Base-by-base conservation (phyloP, 2,888 invertebrate genomes). In the Tenthredo scrophulariae region DNA sequence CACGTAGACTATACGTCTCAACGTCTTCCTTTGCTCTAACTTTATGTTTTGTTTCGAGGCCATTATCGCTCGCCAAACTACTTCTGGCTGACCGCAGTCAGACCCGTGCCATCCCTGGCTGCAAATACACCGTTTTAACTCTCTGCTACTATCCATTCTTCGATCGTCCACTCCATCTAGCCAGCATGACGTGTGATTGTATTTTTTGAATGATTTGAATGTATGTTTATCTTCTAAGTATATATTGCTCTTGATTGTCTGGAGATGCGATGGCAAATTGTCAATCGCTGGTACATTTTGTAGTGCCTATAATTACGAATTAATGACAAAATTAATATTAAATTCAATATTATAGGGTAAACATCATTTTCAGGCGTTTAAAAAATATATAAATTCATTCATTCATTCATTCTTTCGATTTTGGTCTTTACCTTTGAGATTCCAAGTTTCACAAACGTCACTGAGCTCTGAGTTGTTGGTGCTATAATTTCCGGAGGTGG, bases 61-160 rank as follows among this genome's bases (percentile, higher is more conserved):
- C 92, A 96, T 94, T 86, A 96, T 93, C 0, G 96, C 95, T 70
- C 96, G 94, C 96, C 96, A 96, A 18, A 96, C 94, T 13, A 96
- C 95, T 91, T 96, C 96, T 4, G 96, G 96, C 88, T 96, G 95
- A 0, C 96, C 95, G 89, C 96, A 96, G 88, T 96, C 96, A 10
- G 93, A 93, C 1, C 96, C 96, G 90, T 96, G 96, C 95, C 95
- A 96, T 46, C 95, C 95, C n/a, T 93, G 93, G 84, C 94, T 92
- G 89, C 96, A 96, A 22, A 94, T 92, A 88, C 96, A 96, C 88
- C 22, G 91, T 88, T 85, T 90, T 90, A 90, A 83, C 91, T 90
- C 18, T 92, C 88, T 86, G 2, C 88, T 89, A 3, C 85, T 86
- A n/a, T 87, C 86, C 90, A 90, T 92, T 65, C 89, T 88, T n/a